Evolutionary conservation across 2,888 invertebrate genomes (phyloP).

Genomic region (Ptychoptera albimana): DNA sequence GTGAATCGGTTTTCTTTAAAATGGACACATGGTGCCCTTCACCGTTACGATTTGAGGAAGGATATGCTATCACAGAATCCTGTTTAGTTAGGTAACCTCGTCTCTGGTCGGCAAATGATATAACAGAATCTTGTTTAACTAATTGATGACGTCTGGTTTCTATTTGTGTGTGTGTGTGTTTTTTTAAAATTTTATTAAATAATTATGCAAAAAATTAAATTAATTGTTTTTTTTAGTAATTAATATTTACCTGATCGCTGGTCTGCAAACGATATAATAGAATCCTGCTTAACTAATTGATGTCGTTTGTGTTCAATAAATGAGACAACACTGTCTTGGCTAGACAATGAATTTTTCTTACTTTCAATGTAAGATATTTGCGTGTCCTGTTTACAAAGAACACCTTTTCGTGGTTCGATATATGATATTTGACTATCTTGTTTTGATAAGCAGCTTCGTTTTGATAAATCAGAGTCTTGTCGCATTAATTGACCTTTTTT

Average conservation of each 20-base stretch:
- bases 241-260: conserved; percentile 27
- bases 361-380: conserved; percentile 18
- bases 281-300: conserved; percentile 30
- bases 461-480: conserved; percentile 15
- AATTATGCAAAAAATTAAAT: not conserved
- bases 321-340: conserved; percentile 17
- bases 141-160: conserved; percentile 22
- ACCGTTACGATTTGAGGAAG: conserved; percentile 20
- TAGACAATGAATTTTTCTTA: conserved; percentile 11
- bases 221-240: no score
- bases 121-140: conserved; percentile 30
- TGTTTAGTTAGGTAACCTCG: conserved; percentile 27
- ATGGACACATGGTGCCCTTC: conserved; percentile 30
- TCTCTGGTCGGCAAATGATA: conserved; percentile 30
- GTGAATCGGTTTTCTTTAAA: conserved; percentile 29
- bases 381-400: conserved; percentile 18
- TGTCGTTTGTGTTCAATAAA: conserved; percentile 26
- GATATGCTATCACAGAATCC: conserved; percentile 27
- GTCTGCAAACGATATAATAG: conserved; percentile 30
- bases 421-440: conserved; percentile 23
- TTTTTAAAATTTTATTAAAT: not conserved
- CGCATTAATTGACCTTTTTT: conserved; percentile 18
- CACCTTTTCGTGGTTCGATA: conserved; percentile 23
- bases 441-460: conserved; percentile 19
- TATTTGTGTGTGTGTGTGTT: not conserved